These are phyloP conservation scores for Agriotes lineatus DNA, from an alignment of 2,888 invertebrate genomes.

Conservation along the genomic window DNA sequence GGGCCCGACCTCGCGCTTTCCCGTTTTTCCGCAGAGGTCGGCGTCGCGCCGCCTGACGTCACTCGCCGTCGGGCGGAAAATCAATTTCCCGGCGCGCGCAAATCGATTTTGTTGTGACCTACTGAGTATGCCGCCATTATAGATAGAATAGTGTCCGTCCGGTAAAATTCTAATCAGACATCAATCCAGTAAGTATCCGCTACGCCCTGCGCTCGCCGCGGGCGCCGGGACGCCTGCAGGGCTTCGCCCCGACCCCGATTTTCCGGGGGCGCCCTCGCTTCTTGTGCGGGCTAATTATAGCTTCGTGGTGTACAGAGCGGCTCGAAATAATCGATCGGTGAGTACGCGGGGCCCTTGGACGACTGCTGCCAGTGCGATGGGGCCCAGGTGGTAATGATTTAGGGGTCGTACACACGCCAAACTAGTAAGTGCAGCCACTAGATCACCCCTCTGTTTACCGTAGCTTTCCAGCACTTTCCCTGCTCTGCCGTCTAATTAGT, in stretches of 20 bases:
- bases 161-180: conserved; percentile 41
- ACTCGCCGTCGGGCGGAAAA: conserved; percentile 51
- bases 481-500: no score
- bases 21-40: conserved; percentile 44
- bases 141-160: conserved; percentile 63
- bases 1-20: neutral
- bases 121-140: conserved; percentile 64
- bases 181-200: conserved; percentile 43
- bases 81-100: conserved; percentile 60
- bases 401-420: no score
- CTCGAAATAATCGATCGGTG: conserved; percentile 16
- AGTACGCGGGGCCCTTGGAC: no score
- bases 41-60: conserved; percentile 45
- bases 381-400: no score
- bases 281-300: conserved; percentile 19
- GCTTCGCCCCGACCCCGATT: conserved; percentile 24
- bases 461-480: no score
- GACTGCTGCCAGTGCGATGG: no score
- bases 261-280: conserved; percentile 10
- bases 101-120: conserved; percentile 62
- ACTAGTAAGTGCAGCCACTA: no score
- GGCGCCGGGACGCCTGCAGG: neutral
- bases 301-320: conserved; percentile 4
- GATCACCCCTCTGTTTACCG: no score
- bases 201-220: neutral